These are phyloP conservation scores for Ranitomeya variabilis DNA, from an alignment of 2,113 vertebrate species.

Conservation along the genomic window DNA sequence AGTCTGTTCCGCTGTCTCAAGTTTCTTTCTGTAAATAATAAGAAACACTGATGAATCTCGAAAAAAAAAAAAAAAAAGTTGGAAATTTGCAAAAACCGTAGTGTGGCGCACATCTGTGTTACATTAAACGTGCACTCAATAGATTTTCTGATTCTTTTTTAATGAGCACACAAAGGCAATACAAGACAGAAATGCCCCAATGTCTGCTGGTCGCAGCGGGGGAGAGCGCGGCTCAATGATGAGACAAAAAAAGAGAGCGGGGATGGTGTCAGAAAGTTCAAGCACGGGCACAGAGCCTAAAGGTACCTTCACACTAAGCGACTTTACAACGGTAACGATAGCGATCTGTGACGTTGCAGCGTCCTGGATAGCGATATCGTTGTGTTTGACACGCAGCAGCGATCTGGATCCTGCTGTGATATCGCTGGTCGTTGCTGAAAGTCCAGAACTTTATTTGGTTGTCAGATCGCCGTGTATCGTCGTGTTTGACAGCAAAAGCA, in stretches of 20 bases:
- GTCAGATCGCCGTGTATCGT: too few relatives aligned
- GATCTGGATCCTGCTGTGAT: too few relatives aligned
- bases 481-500: too few relatives aligned
- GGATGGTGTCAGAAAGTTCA: conserved; percentile 51
- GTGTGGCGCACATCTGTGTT: conserved; percentile 76
- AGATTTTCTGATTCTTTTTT: conserved; percentile 71
- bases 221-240: conserved; percentile 62
- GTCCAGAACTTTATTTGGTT: too few relatives aligned
- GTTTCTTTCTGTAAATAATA: conserved; percentile 78
- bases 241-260: conserved; percentile 58
- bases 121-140: conserved; percentile 73
- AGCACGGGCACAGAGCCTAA: conserved; percentile 34
- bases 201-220: conserved; percentile 64
- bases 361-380: too few relatives aligned
- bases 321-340: too few relatives aligned
- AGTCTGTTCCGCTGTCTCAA: conserved; percentile 74
- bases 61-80: conserved; percentile 64
- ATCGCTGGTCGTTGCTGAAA: too few relatives aligned
- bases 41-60: conserved; percentile 73
- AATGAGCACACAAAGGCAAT: conserved; percentile 71
- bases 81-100: conserved; percentile 66
- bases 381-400: too few relatives aligned
- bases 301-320: too few relatives aligned
- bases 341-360: too few relatives aligned
- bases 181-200: conserved; percentile 68